Conservation (phyloP, 2,797 vertebrate genomes). For the Betta splendens region DNA sequence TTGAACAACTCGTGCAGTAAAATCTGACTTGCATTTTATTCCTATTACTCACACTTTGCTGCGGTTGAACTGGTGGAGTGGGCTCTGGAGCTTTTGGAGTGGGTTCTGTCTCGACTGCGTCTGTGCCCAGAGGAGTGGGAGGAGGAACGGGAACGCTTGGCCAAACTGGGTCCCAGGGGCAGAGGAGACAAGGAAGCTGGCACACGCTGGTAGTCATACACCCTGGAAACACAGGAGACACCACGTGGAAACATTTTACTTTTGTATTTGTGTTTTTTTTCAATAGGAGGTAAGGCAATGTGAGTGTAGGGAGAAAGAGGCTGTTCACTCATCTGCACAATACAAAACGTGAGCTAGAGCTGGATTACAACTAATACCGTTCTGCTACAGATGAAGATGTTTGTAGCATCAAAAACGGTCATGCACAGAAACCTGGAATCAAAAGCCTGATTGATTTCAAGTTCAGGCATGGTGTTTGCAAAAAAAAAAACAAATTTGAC, state of each 20-base stretch:
- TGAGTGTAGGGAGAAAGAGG: background rate
- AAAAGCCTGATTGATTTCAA: background rate
- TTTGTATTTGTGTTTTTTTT: constrained; percentile 10
- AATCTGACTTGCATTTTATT: constrained; percentile 11
- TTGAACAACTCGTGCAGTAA: background rate
- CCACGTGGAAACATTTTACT: constrained; percentile 7
- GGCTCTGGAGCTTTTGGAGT: constrained; percentile 80
- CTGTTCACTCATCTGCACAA: background rate
- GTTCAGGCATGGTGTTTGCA: background rate
- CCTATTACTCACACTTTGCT: constrained; percentile 75
- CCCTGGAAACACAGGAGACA: constrained; percentile 59
- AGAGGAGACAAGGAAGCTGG: constrained; percentile 77
- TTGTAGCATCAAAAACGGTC: background rate
- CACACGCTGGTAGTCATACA: constrained; percentile 83
- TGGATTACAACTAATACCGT: background rate
- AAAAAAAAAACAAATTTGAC: background rate
- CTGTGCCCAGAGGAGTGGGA: constrained; percentile 77
- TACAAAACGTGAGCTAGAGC: background rate
- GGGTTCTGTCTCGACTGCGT: constrained; percentile 79
- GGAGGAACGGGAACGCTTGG: constrained; percentile 79
- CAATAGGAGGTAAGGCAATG: background rate
- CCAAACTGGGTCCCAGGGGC: constrained; percentile 72
- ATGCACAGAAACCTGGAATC: background rate
- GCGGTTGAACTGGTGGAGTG: constrained; percentile 75
- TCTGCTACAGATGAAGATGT: background rate